A percentile compares a stretch with the other conserved stretches of the same genome.
Conservation (phyloP, 1,140 invertebrate species). For the Ceratosolen solmsi region DNA sequence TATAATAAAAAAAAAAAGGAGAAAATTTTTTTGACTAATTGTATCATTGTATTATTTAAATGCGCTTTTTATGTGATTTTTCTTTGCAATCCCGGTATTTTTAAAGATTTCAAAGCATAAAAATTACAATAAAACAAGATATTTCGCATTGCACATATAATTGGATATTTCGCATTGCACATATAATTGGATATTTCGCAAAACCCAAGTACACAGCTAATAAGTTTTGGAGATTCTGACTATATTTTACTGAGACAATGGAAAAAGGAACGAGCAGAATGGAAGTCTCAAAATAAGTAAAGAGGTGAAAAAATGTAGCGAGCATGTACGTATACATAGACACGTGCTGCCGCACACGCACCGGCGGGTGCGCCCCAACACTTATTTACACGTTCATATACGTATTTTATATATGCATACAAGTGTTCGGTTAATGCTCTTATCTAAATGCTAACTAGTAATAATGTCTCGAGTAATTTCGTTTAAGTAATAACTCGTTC, state of each 20-base stretch:
- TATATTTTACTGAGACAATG: not conserved
- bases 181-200: not conserved
- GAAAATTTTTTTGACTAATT: too few species aligned
- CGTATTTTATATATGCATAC: not conserved
- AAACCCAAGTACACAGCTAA: not conserved
- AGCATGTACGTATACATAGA: not conserved
- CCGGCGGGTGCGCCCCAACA: too few species aligned
- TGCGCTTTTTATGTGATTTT: too few species aligned
- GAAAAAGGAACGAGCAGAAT: not conserved
- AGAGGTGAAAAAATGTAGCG: not conserved
- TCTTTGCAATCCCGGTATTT: too few species aligned
- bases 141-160: too few species aligned
- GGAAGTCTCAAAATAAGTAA: slow-evolving; percentile 10
- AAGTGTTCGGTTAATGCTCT: slow-evolving; percentile 52
- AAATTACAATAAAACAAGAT: too few species aligned
- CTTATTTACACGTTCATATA: too few species aligned
- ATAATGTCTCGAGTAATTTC: slow-evolving; percentile 51
- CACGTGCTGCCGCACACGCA: too few species aligned
- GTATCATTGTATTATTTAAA: too few species aligned
- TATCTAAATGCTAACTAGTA: slow-evolving; percentile 61
- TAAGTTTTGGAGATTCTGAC: not conserved
- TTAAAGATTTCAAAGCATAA: too few species aligned
- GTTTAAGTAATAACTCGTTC: slow-evolving; percentile 40
- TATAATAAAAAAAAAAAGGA: too few species aligned
- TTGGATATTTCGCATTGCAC: too few species aligned